phyloP scores from a whole-genome alignment of 2,113 vertebrate species.

The Ardeotis arabs region DNA sequence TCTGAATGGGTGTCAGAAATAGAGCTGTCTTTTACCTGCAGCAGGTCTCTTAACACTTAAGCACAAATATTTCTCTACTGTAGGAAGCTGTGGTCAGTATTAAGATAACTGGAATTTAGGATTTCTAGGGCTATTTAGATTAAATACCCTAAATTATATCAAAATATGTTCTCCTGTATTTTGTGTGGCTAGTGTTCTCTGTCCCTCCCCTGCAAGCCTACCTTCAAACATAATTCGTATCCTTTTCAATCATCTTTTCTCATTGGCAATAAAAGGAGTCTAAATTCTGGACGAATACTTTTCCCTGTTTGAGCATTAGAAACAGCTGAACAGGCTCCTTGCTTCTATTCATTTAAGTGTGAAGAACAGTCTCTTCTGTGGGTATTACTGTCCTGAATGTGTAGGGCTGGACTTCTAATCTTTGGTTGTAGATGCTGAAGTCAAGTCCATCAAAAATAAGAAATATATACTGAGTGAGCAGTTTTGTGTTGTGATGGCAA shows the following conservation, averaged over 20 bases:
- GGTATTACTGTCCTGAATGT: neutral
- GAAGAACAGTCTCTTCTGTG: neutral
- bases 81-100: neutral
- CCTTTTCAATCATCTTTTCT: neutral
- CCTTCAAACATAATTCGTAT: neutral
- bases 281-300: neutral
- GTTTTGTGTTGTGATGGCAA: constrained; percentile 30
- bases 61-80: neutral
- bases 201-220: neutral
- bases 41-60: neutral
- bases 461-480: neutral
- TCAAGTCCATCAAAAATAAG: neutral
- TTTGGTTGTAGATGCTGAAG: neutral
- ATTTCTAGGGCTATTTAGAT: neutral
- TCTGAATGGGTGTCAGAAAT: neutral
- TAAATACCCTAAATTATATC: neutral
- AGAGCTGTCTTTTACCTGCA: neutral
- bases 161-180: neutral
- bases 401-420: neutral
- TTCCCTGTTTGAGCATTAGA: neutral
- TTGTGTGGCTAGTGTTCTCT: neutral
- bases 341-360: neutral
- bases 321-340: neutral
- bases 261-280: neutral
- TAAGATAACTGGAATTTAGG: neutral